Conservation (phyloP, 1,140 invertebrate species). For the Tetragonula clypearis region DNA sequence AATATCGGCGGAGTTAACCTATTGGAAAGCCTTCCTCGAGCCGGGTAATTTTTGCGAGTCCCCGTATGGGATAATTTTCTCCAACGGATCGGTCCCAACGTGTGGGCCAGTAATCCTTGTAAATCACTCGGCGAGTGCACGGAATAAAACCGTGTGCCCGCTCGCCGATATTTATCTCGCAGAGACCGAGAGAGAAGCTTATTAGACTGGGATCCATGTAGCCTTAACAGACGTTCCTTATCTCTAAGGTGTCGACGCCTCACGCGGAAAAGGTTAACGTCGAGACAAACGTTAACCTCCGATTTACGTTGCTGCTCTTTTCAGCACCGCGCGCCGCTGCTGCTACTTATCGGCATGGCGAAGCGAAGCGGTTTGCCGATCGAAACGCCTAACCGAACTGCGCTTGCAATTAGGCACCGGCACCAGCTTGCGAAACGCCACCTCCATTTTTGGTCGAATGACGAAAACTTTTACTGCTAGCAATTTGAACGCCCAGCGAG, state of each 20-base stretch:
- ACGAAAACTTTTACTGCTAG: neutral
- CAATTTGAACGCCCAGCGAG: too few relatives aligned
- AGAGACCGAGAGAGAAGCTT: conserved; percentile 53
- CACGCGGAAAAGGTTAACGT: conserved; percentile 54
- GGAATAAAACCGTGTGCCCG: conserved; percentile 26
- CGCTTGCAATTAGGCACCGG: conserved; percentile 36
- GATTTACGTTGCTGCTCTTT: conserved; percentile 45
- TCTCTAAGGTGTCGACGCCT: conserved; percentile 48
- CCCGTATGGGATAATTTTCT: conserved; percentile 30
- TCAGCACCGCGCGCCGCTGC: conserved; percentile 1
- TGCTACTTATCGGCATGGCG: conserved; percentile 27
- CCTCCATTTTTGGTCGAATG: neutral
- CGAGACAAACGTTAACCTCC: conserved; percentile 53
- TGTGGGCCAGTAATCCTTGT: conserved; percentile 32
- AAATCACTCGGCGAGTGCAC: conserved; percentile 31
- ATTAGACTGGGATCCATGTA: conserved; percentile 56
- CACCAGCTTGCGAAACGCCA: conserved; percentile 29
- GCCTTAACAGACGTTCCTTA: conserved; percentile 54
- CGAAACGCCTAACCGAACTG: conserved; percentile 33
- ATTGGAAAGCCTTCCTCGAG: neutral
- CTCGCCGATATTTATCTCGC: conserved; percentile 47
- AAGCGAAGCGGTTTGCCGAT: neutral
- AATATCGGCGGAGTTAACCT: neutral
- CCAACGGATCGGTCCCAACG: conserved; percentile 31
- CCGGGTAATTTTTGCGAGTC: neutral